Evolutionary conservation across 1,140 invertebrate species (phyloP), one percentile per base, ranked within the genome.

Genomic region (Drosophila oshimai): DNA sequence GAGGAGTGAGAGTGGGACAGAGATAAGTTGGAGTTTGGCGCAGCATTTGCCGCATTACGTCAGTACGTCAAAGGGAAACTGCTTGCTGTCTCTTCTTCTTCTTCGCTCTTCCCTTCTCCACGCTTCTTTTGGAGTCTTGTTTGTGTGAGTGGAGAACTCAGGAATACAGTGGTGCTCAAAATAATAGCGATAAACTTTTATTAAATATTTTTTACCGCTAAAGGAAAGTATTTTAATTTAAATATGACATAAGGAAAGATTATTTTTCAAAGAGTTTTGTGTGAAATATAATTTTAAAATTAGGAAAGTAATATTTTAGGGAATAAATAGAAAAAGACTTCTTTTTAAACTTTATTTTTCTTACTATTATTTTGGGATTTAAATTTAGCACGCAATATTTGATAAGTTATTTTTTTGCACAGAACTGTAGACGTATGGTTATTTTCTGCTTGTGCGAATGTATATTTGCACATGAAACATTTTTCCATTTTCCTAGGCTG

Each of bases 41-140:
- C 65, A 70, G 80, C 58, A 80, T 71, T 80, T 89, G 84, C 78
- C 72, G 79, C 84, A 84, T 80, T 89, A 80, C 76, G 81, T 80
- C 81, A 86, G 81, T 84, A 75, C 74, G 57, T 37, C 78, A 61
- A 74, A 89, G 74, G 84, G 84, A 89, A 87, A 72, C 62, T 61
- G 50, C 36, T 60, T 61, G 50, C 36, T 60, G 34, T 65, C 49
- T 79, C 39, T 70, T 44, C 74, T 50, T 15, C 58, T 49, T 36
- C 46, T n/a, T n/a, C n/a, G n/a, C 72, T 67, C 73, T 64, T 28
- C 37, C 24, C 58, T 15, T 18, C 22, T 20, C 13, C 44, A 17
- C 26, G 24, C 7, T 17, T 60, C 28, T 28, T 58, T 58, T 62
- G 53, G 53, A 62, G 28, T 20, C 15, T 36, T 9, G 20, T 15